Conservation (phyloP, 2,113 vertebrate genomes). For the Aviceda subcristata region DNA sequence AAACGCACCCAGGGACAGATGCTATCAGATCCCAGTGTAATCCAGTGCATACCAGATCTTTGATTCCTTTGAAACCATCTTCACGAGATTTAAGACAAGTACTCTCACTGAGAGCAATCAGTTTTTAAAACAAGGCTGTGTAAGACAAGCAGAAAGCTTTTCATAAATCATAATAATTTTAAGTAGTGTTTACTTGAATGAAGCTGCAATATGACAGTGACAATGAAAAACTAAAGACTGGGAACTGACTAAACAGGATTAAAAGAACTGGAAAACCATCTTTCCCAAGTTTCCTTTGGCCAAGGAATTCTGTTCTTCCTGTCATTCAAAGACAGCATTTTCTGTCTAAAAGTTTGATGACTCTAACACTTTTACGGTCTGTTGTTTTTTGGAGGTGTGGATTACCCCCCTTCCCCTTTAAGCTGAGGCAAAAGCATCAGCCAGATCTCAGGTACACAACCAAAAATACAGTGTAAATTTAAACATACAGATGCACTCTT, state of each 20-base stretch:
- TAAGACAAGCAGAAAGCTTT: not conserved
- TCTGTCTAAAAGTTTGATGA: not conserved
- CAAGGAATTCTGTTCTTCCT: not conserved
- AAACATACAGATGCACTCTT: not conserved
- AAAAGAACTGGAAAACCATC: not conserved
- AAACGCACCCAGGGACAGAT: not conserved
- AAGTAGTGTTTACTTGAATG: not conserved
- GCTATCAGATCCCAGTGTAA: not conserved
- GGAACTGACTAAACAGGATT: not conserved
- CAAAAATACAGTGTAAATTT: not conserved
- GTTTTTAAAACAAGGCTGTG: not conserved
- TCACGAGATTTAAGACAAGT: accelerated
- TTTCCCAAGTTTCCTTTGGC: not conserved
- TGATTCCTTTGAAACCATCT: not conserved
- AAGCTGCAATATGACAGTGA: not conserved
- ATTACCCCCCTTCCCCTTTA: accelerated
- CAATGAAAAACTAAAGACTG: not conserved
- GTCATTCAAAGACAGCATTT: not conserved
- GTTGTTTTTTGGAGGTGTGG: not conserved
- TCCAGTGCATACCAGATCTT: not conserved
- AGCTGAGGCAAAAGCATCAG: not conserved
- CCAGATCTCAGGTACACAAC: not conserved
- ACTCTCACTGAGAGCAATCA: not conserved
- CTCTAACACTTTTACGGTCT: not conserved
- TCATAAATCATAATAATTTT: not conserved